Evolutionary conservation across 2,888 invertebrate species (phyloP), one percentile per base, ranked within the genome.

Genomic region (Drosophila mimetica): DNA sequence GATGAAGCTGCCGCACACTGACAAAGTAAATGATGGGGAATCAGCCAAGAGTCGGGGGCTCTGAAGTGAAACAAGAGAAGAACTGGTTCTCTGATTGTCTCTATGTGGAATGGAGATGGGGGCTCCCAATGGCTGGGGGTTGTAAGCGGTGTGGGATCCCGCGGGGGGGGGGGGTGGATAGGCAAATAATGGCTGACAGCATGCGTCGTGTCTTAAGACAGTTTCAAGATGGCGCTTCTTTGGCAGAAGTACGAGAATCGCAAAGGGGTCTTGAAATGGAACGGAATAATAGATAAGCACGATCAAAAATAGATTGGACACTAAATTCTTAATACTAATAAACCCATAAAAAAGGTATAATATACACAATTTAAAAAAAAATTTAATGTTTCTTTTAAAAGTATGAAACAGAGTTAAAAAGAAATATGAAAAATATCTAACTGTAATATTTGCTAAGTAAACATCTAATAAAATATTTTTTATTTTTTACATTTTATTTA

Each of bases 21-120:
- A 88, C 89, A 85, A 88, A 85, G 83, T 72, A 80, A 88, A 88
- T 88, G 82, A 88, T 88, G 85, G 85, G 87, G 85, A 88, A 89
- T 86, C 64, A 74, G 51, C 51, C 67, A 47, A 34, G 20, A 42
- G 59, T 41, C 51, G 39, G 53, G 54, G 25, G 25, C 7, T 39
- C 53, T 42, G 34, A 18, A 54, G 22, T 42, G 48, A 37, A 50
- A 72, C 14, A 39, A 57, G 46, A 61, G 14, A 37, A 63, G 46
- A 50, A 54, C 76, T 77, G 76, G 64, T 67, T 73, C 71, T 63
- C 74, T 72, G 78, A 75, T 78, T 75, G 81, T 59, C 64, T 64
- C 41, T 44, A 37, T 18, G 22, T 16, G 39, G 5, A 16, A 51
- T 14, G 47, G 39, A 1, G 4, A 13, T n/a, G 37, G 41, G 41